phyloP scores from a whole-genome alignment of 2,113 vertebrate genomes.

The Corythornis vintsioides region DNA sequence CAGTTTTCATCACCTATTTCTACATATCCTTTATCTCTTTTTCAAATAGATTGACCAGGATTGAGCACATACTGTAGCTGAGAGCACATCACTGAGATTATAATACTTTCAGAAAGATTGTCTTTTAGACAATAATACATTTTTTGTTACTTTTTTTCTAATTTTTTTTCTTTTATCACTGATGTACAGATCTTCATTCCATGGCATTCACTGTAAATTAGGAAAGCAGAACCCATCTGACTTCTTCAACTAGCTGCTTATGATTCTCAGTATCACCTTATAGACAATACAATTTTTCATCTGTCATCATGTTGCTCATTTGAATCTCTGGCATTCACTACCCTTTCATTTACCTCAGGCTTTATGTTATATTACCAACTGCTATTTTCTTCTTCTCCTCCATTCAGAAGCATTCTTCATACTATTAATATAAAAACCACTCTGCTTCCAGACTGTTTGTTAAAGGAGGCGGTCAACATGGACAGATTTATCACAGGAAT shows the following conservation, averaged over 20 bases:
- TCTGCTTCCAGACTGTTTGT: neutral
- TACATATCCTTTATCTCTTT: neutral
- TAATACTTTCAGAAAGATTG: neutral
- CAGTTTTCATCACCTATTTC: slow-evolving; percentile 6
- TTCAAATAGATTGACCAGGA: neutral
- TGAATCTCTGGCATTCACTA: neutral
- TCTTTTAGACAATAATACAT: neutral
- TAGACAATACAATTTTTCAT: neutral
- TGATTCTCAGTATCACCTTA: neutral
- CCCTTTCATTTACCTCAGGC: neutral
- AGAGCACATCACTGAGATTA: neutral
- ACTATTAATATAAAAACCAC: neutral
- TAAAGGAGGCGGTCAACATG: neutral
- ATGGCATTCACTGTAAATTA: neutral
- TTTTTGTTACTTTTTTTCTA: neutral
- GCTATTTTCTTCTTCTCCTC: neutral
- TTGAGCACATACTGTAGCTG: neutral
- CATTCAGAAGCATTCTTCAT: neutral
- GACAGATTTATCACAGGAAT: neutral
- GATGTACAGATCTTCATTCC: neutral
- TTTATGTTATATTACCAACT: neutral
- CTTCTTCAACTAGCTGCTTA: neutral
- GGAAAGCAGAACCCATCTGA: neutral
- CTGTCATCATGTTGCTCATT: neutral
- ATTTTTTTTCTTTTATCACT: neutral